Conservation (phyloP, 64 coral and sea anemone species). For the Pachyseris speciosa region DNA sequence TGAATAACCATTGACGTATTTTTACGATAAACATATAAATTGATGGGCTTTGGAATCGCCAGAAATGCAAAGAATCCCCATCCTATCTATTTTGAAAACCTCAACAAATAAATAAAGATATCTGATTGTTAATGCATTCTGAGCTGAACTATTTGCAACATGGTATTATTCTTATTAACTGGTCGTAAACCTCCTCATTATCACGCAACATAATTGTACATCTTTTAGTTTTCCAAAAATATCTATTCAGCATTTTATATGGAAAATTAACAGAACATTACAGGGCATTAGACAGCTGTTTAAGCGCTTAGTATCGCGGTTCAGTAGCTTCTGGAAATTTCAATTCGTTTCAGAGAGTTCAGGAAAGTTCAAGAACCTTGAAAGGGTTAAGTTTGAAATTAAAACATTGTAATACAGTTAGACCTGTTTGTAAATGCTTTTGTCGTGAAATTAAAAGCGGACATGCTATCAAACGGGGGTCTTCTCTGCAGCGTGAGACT, state of each 20-base stretch:
- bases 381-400: neutral
- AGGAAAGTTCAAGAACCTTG: neutral
- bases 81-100: constrained; percentile 20
- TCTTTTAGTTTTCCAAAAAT: neutral
- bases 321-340: neutral
- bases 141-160: neutral
- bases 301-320: neutral
- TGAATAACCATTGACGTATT: neutral
- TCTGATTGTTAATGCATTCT: neutral
- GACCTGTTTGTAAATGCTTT: neutral
- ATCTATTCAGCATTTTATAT: neutral
- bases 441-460: neutral
- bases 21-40: neutral
- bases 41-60: neutral
- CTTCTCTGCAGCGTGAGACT: neutral
- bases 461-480: neutral
- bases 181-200: neutral
- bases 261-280: neutral
- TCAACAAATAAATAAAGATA: constrained; percentile 26
- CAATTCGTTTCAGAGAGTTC: neutral
- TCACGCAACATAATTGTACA: neutral
- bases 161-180: neutral
- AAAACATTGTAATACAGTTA: neutral
- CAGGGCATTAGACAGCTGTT: neutral
- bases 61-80: neutral